These are phyloP conservation scores for Caenorhabditis imperialis DNA, from an alignment of 2,888 invertebrate species.

Conservation along the genomic window DNA sequence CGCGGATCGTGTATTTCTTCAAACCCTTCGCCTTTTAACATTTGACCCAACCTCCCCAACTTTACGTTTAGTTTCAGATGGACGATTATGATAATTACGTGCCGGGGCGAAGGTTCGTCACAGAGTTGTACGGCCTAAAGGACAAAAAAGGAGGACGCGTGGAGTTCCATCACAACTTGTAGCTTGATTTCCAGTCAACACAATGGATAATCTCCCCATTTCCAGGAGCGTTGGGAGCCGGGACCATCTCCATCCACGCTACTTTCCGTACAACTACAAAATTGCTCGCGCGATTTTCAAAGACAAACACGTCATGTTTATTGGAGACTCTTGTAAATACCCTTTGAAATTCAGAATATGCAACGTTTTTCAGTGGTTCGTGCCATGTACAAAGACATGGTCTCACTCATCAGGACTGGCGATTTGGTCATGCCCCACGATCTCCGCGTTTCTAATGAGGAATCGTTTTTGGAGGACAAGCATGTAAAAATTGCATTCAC, in stretches of 20 bases:
- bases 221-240: conserved; percentile 2
- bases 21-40: too few species aligned
- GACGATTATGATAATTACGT: conserved; percentile 7
- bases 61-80: conserved; percentile 10
- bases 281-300: conserved; percentile 15
- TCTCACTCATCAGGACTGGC: conserved; percentile 35
- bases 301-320: conserved; percentile 56
- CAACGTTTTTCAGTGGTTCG: conserved; percentile 58
- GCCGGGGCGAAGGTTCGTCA: neutral
- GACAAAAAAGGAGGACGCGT: neutral
- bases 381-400: conserved; percentile 64
- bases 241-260: neutral
- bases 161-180: conserved; percentile 4
- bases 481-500: conserved; percentile 39
- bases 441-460: conserved; percentile 36
- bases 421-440: conserved; percentile 15
- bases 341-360: neutral
- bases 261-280: conserved; percentile 25
- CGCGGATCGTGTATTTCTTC: too few species aligned
- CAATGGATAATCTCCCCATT: neutral
- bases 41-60: too few species aligned
- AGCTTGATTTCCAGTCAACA: neutral
- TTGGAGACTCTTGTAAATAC: conserved; percentile 62
- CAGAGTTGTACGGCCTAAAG: neutral
- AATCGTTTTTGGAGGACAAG: conserved; percentile 43